phyloP scores from a whole-genome alignment of 1,140 invertebrate species.

The Drosophila mauritiana region DNA sequence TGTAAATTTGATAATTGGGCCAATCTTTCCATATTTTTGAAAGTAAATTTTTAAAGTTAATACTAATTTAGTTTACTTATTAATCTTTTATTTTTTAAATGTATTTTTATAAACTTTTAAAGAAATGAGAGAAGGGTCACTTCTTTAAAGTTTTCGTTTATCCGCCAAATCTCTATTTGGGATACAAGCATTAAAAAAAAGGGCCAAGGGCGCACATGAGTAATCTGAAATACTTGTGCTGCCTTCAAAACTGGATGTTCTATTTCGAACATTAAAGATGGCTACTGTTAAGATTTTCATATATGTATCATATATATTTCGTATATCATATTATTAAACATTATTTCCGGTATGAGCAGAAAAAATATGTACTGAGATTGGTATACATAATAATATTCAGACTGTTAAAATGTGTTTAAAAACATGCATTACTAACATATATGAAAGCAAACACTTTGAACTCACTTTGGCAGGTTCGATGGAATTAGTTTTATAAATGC shows the following conservation, averaged over 20 bases:
- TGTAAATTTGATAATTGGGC: too few species aligned
- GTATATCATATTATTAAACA: too few species aligned
- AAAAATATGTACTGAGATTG: not conserved
- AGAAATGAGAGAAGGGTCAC: too few species aligned
- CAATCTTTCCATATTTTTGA: too few species aligned
- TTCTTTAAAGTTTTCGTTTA: too few species aligned
- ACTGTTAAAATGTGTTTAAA: not conserved
- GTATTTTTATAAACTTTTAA: too few species aligned
- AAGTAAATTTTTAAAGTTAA: too few species aligned
- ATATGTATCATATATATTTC: too few species aligned
- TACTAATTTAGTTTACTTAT: too few species aligned
- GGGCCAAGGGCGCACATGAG: conserved; percentile 42
- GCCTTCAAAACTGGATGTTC: not conserved
- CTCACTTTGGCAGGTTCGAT: conserved; percentile 18
- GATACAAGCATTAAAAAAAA: conserved; percentile 41
- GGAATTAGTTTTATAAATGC: conserved; percentile 13
- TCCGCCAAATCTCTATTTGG: conserved; percentile 20
- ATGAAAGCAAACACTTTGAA: not conserved
- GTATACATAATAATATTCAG: conserved; percentile 3
- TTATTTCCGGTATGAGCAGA: not conserved
- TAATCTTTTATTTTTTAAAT: too few species aligned
- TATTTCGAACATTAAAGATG: not conserved
- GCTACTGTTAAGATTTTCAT: too few species aligned
- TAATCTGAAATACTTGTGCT: conserved; percentile 12
- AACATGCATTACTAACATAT: too few species aligned